Conservation (phyloP, 2,797 vertebrate species). For the Thripadectes ignobilis region DNA sequence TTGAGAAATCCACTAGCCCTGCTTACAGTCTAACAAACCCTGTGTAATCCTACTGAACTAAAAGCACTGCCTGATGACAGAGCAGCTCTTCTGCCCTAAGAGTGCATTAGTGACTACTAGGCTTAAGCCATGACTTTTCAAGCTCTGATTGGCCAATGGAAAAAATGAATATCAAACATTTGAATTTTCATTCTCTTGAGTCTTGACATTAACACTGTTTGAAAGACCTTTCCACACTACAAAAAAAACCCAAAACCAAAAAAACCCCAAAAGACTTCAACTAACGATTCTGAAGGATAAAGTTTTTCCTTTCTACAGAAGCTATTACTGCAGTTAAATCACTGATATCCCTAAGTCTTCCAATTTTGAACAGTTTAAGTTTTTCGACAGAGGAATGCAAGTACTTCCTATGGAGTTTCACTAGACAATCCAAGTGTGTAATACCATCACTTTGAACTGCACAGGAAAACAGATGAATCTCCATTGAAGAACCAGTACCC, state of each 20-base stretch:
- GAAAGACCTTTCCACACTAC: not conserved
- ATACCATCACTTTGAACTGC: not conserved
- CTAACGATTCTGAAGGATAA: not conserved
- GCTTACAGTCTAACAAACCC: not conserved
- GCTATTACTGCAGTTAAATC: not conserved
- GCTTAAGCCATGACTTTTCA: not conserved
- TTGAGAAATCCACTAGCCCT: not conserved
- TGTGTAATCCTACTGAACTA: not conserved
- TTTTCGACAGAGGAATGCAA: not conserved
- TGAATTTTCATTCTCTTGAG: not conserved
- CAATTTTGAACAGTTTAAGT: not conserved
- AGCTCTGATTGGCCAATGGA: not conserved
- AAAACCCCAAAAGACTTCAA: not conserved
- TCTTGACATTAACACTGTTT: not conserved
- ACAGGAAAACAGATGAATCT: not conserved
- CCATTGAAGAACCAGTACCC: not conserved
- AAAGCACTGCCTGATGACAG: not conserved
- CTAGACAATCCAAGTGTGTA: not conserved
- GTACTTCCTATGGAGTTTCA: not conserved
- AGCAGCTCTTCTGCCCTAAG: not conserved
- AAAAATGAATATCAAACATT: not conserved
- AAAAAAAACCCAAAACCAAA: too few relatives aligned
- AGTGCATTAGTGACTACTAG: not conserved
- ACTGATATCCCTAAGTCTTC: not conserved
- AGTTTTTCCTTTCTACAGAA: not conserved